phyloP scores from a whole-genome alignment of 2,797 vertebrate genomes.

The Denticeps clupeoides region DNA sequence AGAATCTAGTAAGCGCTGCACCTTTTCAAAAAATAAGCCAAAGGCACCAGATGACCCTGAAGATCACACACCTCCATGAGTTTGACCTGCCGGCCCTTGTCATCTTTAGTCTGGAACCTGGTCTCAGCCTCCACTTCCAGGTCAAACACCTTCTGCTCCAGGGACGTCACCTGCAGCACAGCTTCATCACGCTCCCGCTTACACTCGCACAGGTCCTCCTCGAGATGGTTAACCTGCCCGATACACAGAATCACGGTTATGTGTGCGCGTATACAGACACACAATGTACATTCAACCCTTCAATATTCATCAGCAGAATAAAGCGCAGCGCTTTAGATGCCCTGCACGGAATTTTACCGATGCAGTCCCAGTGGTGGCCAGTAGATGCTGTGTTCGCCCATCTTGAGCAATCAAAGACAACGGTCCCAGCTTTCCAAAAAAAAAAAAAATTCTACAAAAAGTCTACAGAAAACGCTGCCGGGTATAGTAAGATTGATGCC shows the following conservation, averaged over 20 bases:
- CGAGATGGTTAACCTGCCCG: slow-evolving; percentile 64
- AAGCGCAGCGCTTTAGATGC: not conserved
- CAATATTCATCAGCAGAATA: not conserved
- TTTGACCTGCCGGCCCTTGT: slow-evolving; percentile 73
- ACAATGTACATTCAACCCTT: not conserved
- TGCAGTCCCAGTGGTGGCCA: slow-evolving; percentile 16
- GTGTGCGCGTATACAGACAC: slow-evolving; percentile 1
- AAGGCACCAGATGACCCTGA: not conserved
- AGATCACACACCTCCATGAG: slow-evolving; percentile 70
- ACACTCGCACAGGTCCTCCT: slow-evolving; percentile 69
- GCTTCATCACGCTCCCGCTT: slow-evolving; percentile 75
- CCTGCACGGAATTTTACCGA: not conserved
- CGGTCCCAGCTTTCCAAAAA: too few species aligned
- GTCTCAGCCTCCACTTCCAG: slow-evolving; percentile 73
- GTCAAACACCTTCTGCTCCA: slow-evolving; percentile 72
- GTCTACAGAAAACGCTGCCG: too few species aligned
- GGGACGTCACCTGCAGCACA: slow-evolving; percentile 54
- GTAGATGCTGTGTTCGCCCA: slow-evolving; percentile 15
- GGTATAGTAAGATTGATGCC: too few species aligned
- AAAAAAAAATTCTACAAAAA: too few species aligned
- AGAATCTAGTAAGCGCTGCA: too few species aligned
- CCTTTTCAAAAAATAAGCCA: too few species aligned
- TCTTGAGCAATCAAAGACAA: too few species aligned
- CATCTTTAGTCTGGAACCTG: slow-evolving; percentile 65
- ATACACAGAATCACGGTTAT: slow-evolving; percentile 5